Evolutionary conservation across 30 jellyfish, hydroid and myxozoan species (phyloP), one percentile per base, ranked within the genome.

Genomic region (Sanderia malayensis): DNA sequence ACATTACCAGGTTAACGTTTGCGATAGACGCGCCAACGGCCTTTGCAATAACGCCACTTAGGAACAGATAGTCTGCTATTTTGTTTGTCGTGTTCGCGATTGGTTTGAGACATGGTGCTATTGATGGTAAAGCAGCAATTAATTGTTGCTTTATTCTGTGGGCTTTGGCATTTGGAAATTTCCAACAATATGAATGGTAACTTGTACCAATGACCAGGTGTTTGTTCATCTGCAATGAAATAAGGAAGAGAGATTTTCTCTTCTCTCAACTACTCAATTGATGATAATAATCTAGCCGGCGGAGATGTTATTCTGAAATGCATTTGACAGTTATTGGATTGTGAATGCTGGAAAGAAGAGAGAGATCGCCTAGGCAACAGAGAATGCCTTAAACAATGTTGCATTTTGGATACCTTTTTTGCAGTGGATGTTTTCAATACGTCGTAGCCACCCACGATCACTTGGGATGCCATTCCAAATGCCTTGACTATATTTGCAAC

Each of bases 401-500:
- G n/a, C n/a, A n/a, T n/a, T n/a, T n/a, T n/a, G n/a, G n/a, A n/a
- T 37, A 57, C 83, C 73, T 45, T 31, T 58, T 87, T 87, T 10
- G 87, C 96, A 2, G 83, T 70, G 23, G 29, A 29, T 29, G 82
- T 41, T n/a, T 78, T 76, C 6, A 71, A 44, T 27, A 20, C 49
- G 46, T 87, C 89, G 49, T 73, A 73, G n/a, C 87, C 46, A 61
- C 19, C 55, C 7, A 80, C 65, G 63, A 87, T 29, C 6, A 64
- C 82, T 68, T 72, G 73, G 23, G 64, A 30, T 19, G 26, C 87
- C 67, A 81, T 63, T 4, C 55, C 66, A 58, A 46, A 58, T 45
- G 45, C 61, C 44, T 58, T 74, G 13, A 87, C 80, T 80, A 87
- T 34, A 27, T 87, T 69, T 17, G 96, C 96, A 30, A 87, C 94